phyloP scores from a whole-genome alignment of 2,113 vertebrate genomes.

The Chloebia gouldiae region DNA sequence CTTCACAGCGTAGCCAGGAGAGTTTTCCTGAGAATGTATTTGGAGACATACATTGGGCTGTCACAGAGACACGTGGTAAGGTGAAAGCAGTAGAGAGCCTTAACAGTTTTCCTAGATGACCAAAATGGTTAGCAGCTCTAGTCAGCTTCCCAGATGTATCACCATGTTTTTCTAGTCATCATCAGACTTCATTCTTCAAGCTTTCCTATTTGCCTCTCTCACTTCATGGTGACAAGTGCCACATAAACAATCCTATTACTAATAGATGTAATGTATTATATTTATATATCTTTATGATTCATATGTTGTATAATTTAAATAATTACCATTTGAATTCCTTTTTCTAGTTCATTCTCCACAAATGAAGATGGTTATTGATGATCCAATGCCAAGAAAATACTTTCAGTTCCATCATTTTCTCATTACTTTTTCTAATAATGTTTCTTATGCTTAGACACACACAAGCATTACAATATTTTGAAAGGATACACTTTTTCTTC shows the following conservation, averaged over 20 bases:
- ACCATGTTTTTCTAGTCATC: not conserved
- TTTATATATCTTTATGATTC: not conserved
- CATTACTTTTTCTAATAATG: not conserved
- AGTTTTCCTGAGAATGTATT: not conserved
- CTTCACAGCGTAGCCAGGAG: not conserved
- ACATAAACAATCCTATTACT: not conserved
- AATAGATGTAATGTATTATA: not conserved
- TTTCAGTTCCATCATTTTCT: not conserved
- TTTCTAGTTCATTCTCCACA: not conserved
- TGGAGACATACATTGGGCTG: not conserved
- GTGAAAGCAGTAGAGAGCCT: not conserved
- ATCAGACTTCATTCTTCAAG: not conserved
- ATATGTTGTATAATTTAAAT: not conserved
- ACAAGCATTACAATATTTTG: not conserved
- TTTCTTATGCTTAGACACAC: not conserved
- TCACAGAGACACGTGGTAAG: rapidly evolving
- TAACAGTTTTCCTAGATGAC: not conserved
- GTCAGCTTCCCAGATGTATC: not conserved
- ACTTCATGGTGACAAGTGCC: not conserved
- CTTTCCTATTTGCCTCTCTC: not conserved
- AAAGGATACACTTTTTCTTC: not conserved
- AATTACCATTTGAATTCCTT: not conserved
- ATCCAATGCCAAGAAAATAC: not conserved
- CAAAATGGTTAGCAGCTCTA: not conserved
- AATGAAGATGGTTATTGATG: not conserved